phyloP scores from a whole-genome alignment of 2,888 invertebrate genomes.

The Iphiclides podalirius region DNA sequence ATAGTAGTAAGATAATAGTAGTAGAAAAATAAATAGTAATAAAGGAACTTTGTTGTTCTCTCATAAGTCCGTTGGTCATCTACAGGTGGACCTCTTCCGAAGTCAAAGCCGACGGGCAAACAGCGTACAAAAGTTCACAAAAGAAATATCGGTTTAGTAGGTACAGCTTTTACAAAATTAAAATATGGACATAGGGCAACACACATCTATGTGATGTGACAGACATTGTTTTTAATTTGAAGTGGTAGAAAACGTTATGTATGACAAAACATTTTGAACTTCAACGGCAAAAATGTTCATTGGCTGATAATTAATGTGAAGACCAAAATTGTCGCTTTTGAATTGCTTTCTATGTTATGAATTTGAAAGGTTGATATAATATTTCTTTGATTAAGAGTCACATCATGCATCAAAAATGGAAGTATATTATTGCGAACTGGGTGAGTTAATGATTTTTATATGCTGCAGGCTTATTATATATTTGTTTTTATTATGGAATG shows the following conservation, averaged over 20 bases:
- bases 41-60: too few species aligned
- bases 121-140: too few species aligned
- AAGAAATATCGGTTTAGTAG: too few species aligned
- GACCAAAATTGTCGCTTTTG: too few species aligned
- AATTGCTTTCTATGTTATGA: constrained; percentile 12
- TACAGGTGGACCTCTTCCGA: too few species aligned
- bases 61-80: too few species aligned
- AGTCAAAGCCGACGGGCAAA: too few species aligned
- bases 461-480: background rate
- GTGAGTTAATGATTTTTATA: constrained; percentile 42
- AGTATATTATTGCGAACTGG: constrained; percentile 66
- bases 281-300: constrained; percentile 50
- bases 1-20: too few species aligned
- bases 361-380: background rate
- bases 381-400: background rate
- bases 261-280: constrained; percentile 53
- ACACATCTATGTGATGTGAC: constrained; percentile 10
- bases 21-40: too few species aligned
- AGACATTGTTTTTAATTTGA: constrained; percentile 29
- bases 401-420: constrained; percentile 66
- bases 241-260: constrained; percentile 25
- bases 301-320: constrained; percentile 26
- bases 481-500: background rate
- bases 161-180: too few species aligned
- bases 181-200: too few species aligned